Conservation (phyloP, 2,797 vertebrate species). For the Rousettus madagascariensis region DNA sequence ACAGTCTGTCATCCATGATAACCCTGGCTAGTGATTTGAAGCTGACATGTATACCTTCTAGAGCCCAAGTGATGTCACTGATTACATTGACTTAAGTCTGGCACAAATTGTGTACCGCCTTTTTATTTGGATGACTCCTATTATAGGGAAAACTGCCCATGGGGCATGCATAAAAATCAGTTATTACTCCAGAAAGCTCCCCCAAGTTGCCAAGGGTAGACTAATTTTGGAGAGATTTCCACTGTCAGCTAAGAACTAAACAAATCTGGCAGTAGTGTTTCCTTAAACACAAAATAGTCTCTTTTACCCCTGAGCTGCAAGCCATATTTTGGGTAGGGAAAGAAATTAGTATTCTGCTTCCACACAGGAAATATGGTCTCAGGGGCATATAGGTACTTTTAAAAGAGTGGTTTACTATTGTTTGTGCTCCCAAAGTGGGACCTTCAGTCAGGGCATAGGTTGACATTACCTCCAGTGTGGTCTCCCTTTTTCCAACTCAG, state of each 20-base stretch:
- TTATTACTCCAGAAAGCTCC: neutral
- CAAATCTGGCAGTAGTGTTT: neutral
- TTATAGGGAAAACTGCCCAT: neutral
- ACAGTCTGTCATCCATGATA: neutral
- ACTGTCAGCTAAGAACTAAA: neutral
- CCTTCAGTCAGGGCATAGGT: neutral
- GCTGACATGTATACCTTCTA: neutral
- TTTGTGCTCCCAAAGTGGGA: neutral
- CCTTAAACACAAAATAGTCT: neutral
- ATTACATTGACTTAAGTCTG: neutral
- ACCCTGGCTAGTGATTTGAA: neutral
- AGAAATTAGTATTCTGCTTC: neutral
- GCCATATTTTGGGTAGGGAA: neutral
- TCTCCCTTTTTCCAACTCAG: neutral
- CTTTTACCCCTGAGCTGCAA: neutral
- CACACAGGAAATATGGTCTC: neutral
- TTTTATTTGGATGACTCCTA: neutral
- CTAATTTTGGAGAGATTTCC: neutral
- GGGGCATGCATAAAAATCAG: neutral
- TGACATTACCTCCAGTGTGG: neutral
- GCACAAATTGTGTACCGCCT: neutral
- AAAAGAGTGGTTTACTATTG: neutral
- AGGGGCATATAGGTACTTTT: neutral
- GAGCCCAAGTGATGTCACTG: neutral
- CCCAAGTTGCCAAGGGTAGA: neutral